Conservation (phyloP, 2,797 vertebrate species). For the Danionella dracula region DNA sequence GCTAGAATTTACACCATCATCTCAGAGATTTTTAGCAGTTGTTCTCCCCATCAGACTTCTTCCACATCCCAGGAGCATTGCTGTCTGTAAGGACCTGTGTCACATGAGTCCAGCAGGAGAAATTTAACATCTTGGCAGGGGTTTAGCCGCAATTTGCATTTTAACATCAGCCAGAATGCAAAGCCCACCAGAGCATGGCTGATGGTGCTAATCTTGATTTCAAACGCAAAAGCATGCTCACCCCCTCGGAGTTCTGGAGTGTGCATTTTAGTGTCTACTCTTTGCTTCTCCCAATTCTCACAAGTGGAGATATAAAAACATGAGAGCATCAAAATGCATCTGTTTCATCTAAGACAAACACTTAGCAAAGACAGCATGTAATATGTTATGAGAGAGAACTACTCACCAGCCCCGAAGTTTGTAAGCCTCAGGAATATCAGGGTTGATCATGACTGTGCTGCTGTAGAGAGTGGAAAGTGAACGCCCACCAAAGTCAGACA, state of each 20-base stretch:
- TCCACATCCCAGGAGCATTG: neutral
- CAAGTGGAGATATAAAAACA: slow-evolving; percentile 10
- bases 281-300: slow-evolving; percentile 37
- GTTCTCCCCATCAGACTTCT: neutral
- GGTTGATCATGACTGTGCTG: slow-evolving; percentile 90
- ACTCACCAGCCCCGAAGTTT: slow-evolving; percentile 94
- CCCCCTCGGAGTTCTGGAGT: slow-evolving; percentile 43
- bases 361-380: neutral
- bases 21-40: no score
- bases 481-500: slow-evolving; percentile 92
- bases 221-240: slow-evolving; percentile 52
- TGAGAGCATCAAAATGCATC: slow-evolving; percentile 10
- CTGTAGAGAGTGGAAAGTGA: slow-evolving; percentile 87
- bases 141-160: slow-evolving; percentile 61
- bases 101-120: neutral
- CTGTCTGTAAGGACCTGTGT: neutral
- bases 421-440: slow-evolving; percentile 91
- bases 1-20: no score
- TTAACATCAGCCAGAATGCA: slow-evolving; percentile 51
- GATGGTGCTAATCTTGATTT: slow-evolving; percentile 60
- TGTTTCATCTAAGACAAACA: slow-evolving; percentile 3
- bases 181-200: slow-evolving; percentile 22
- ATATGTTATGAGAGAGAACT: neutral
- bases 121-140: slow-evolving; percentile 41
- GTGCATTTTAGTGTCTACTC: slow-evolving; percentile 41